These are phyloP conservation scores for Tenthredo mesomela DNA, from an alignment of 2,888 invertebrate species.

Conservation along the genomic window DNA sequence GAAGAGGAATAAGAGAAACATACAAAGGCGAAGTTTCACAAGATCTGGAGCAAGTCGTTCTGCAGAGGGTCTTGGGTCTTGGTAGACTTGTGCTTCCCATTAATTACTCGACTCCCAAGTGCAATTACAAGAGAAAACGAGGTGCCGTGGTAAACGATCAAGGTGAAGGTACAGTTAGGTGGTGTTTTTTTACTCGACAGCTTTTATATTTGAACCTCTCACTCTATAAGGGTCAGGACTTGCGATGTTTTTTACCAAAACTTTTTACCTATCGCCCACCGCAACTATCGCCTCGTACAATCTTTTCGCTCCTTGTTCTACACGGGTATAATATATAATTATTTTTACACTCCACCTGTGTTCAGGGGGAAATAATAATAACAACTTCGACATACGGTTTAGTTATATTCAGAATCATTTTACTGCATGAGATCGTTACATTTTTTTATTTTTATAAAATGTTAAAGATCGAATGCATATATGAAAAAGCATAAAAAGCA, in stretches of 20 bases:
- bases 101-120: conserved; percentile 26
- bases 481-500: too few species aligned
- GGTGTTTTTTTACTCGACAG: conserved; percentile 32
- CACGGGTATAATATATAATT: background rate
- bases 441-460: too few species aligned
- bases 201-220: background rate
- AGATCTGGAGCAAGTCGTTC: background rate
- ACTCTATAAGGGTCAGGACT: conserved; percentile 13
- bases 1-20: background rate
- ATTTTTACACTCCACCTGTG: background rate
- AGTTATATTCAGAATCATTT: background rate
- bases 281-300: background rate
- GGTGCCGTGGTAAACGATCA: conserved; percentile 52
- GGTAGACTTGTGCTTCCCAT: background rate
- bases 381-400: background rate
- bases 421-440: too few species aligned
- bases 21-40: background rate
- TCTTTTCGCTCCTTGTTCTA: conserved; percentile 11
- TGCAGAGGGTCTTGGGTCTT: background rate
- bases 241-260: background rate
- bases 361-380: background rate
- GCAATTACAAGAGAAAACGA: conserved; percentile 36
- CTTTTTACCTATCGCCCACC: background rate
- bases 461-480: too few species aligned
- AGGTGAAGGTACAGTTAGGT: conserved; percentile 56